These are phyloP conservation scores for Hirtodrosophila cameraria DNA, from an alignment of 2,888 invertebrate genomes.

Conservation along the genomic window DNA sequence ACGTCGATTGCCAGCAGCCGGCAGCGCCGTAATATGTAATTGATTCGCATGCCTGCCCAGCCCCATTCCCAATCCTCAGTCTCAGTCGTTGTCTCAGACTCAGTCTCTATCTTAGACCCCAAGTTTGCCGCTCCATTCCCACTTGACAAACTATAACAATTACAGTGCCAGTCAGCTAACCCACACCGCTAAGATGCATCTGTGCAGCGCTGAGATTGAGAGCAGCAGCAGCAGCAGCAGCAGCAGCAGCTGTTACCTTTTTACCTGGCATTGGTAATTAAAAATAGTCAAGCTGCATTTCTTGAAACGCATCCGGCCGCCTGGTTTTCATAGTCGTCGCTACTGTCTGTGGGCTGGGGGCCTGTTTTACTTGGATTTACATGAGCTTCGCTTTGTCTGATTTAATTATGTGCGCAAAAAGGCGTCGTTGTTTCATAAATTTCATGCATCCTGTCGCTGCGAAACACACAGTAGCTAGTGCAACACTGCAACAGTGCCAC, in stretches of 20 bases:
- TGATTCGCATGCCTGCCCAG: slow-evolving; percentile 65
- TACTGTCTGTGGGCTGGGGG: slow-evolving; percentile 48
- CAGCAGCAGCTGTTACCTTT: slow-evolving; percentile 43
- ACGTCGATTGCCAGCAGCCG: slow-evolving; percentile 51
- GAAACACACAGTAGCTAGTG: slow-evolving; percentile 24
- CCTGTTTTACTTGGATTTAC: slow-evolving; percentile 60
- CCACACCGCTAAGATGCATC: slow-evolving; percentile 26
- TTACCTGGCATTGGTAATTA: slow-evolving; percentile 70
- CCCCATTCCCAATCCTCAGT: slow-evolving; percentile 11
- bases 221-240: slow-evolving; percentile 36
- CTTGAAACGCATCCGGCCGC: slow-evolving; percentile 66
- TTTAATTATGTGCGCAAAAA: slow-evolving; percentile 77
- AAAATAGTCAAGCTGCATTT: slow-evolving; percentile 78
- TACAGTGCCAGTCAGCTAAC: slow-evolving; percentile 48
- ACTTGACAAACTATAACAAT: slow-evolving; percentile 75
- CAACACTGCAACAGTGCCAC: no score
- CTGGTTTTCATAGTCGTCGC: slow-evolving; percentile 11
- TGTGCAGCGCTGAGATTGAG: slow-evolving; percentile 22
- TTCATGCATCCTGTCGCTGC: slow-evolving; percentile 72
- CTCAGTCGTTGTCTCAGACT: slow-evolving; percentile 7
- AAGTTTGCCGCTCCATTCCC: slow-evolving; percentile 19
- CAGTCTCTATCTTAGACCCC: background rate
- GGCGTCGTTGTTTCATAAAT: slow-evolving; percentile 78
- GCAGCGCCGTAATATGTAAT: slow-evolving; percentile 67
- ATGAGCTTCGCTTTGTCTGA: slow-evolving; percentile 74